Evolutionary conservation across 2,797 vertebrate genomes (phyloP), one percentile per base, ranked within the genome.

Genomic region (Iguana delicatissima): DNA sequence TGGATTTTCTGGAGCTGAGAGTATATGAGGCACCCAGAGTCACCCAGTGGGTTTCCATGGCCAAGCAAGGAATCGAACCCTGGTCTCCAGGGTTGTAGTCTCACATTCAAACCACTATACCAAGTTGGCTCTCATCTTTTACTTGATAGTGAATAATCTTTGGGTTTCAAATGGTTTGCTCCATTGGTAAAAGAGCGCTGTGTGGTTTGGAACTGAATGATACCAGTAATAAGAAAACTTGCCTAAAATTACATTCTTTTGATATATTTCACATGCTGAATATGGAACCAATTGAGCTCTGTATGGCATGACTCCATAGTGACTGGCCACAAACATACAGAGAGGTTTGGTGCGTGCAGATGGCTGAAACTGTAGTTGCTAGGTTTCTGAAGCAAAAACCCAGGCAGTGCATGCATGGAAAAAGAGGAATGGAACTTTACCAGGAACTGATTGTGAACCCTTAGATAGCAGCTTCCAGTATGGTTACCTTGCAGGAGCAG

Each of bases 171-270:
- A 73, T 81, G 88, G 50, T n/a, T 73, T 72, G 86, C 57, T n/a
- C 89, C 88, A 83, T 80, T 62, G 29, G 82, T 62, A 24, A 16
- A 76, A 18, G 57, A 69, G 3, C 35, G 55, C 22, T 42, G 80
- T n/a, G 29, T 90, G 64, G 57, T 81, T 93, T 88, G 79, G 91
- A 76, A 72, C 85, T 88, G 91, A 79, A 62, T 86, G 62, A 55
- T 18, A 29, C 13, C 69, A 89, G 55, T 91, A 91, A 59, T 82
- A 90, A 82, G 84, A 46, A 67, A 89, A 52, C 18, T 10, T 86
- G 9, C 76, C 4, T 88, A 79, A 80, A 86, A 73, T 93, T 93
- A 62, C 38, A 89, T 85, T 29, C 5, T 32, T 14, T 22, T 87
- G 38, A 82, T 29, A 74, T 20, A 38, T 32, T 91, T 88, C 52